These are phyloP conservation scores for Brachymystax lenok DNA, from an alignment of 2,797 vertebrate species.

Conservation along the genomic window DNA sequence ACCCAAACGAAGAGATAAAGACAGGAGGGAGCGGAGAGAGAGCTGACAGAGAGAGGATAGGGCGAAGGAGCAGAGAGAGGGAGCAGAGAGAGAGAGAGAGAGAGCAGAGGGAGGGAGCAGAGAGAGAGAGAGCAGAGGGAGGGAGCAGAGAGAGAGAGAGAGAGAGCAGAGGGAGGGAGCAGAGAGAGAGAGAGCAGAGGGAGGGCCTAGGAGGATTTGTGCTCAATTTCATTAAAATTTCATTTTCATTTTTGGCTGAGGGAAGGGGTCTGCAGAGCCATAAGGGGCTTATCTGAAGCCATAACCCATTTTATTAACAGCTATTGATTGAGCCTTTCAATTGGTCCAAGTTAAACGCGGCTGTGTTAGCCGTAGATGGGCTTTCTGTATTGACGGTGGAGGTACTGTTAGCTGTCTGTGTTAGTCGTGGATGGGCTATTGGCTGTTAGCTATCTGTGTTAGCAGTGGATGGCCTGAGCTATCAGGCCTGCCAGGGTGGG, in stretches of 20 bases:
- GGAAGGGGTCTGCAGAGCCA: conserved; percentile 41
- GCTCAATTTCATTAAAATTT: conserved; percentile 57
- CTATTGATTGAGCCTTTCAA: conserved; percentile 59
- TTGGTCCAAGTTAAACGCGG: conserved; percentile 38
- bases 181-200: conserved; percentile 17
- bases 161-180: no score
- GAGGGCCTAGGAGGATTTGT: conserved; percentile 46
- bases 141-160: not conserved
- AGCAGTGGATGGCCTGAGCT: not conserved
- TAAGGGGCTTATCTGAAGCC: conserved; percentile 56
- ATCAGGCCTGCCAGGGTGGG: conserved; percentile 29
- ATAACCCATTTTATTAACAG: conserved; percentile 50
- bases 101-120: no score
- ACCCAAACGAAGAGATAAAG: not conserved
- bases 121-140: conserved; percentile 17
- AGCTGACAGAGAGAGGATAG: not conserved
- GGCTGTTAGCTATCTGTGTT: not conserved
- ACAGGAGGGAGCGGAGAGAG: not conserved
- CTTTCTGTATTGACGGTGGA: not conserved
- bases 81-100: conserved; percentile 7
- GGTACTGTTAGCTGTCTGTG: not conserved
- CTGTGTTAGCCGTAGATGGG: conserved; percentile 19
- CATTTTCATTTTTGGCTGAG: conserved; percentile 44
- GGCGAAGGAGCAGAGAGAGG: conserved; percentile 32
- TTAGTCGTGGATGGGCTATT: not conserved